phyloP scores from a whole-genome alignment of 2,797 vertebrate species.

The Rallus crepitans region DNA sequence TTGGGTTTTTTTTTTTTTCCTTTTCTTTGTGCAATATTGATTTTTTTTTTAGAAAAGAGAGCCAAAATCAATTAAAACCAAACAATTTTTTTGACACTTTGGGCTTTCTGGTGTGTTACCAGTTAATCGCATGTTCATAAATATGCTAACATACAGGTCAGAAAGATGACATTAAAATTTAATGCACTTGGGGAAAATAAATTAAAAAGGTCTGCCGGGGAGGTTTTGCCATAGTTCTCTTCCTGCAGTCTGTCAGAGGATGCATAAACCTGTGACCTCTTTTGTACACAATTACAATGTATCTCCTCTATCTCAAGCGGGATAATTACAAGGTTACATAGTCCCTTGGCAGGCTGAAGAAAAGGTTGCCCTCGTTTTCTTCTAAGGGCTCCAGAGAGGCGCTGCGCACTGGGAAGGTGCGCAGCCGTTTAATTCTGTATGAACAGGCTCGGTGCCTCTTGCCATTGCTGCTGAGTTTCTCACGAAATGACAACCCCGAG shows the following conservation, averaged over 20 bases:
- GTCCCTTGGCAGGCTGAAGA: slow-evolving; percentile 73
- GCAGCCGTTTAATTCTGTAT: not conserved
- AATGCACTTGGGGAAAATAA: slow-evolving; percentile 73
- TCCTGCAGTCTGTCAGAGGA: slow-evolving; percentile 67
- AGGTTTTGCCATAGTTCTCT: slow-evolving; percentile 66
- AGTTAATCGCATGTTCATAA: slow-evolving; percentile 78
- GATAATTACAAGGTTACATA: slow-evolving; percentile 80
- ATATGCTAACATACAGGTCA: slow-evolving; percentile 72
- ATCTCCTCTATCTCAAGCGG: slow-evolving; percentile 76
- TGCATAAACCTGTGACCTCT: slow-evolving; percentile 78
- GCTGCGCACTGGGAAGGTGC: slow-evolving; percentile 60
- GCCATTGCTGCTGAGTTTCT: not conserved
- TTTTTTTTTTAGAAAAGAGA: slow-evolving; percentile 52
- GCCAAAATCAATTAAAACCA: slow-evolving; percentile 68
- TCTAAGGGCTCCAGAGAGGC: slow-evolving; percentile 49
- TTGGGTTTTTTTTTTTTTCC: not conserved
- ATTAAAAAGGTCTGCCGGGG: slow-evolving; percentile 73
- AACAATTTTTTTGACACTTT: slow-evolving; percentile 53
- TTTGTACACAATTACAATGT: slow-evolving; percentile 79
- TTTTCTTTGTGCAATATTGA: not conserved
- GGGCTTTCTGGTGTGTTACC: slow-evolving; percentile 10
- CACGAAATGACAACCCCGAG: not conserved
- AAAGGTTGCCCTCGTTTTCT: slow-evolving; percentile 77
- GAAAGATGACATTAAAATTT: slow-evolving; percentile 73
- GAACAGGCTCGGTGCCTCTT: not conserved